These are phyloP conservation scores for Gopherus evgoodei DNA, from an alignment of 2,113 vertebrate genomes.

Conservation along the genomic window DNA sequence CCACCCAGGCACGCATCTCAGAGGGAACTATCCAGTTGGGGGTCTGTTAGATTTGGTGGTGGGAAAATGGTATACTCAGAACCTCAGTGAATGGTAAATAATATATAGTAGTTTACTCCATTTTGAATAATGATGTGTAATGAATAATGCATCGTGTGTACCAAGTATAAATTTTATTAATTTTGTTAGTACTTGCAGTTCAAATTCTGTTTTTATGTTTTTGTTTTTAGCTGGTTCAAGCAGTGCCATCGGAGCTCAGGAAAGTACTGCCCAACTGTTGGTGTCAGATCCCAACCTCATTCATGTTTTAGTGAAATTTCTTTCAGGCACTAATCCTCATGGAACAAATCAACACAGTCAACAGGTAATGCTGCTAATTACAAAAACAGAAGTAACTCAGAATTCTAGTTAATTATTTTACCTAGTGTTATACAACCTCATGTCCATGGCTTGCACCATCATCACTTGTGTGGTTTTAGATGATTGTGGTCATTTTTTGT, in stretches of 20 bases:
- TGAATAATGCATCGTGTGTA: background rate
- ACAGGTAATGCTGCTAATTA: slow-evolving; percentile 80
- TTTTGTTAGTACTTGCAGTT: background rate
- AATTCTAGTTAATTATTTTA: background rate
- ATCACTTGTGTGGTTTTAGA: background rate
- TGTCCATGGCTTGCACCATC: background rate
- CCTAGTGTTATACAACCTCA: background rate
- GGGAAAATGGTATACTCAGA: background rate
- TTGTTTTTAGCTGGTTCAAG: slow-evolving; percentile 82
- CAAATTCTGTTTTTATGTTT: background rate
- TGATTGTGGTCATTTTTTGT: background rate
- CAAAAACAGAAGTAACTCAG: background rate
- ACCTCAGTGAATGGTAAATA: background rate
- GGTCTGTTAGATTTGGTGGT: background rate
- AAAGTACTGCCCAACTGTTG: slow-evolving; percentile 96
- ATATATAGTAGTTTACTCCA: background rate
- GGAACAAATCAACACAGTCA: slow-evolving; percentile 97
- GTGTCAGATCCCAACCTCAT: slow-evolving; percentile 96
- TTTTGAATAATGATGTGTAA: background rate
- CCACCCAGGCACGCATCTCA: no score
- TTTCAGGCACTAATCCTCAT: slow-evolving; percentile 95
- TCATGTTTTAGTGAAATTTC: slow-evolving; percentile 96
- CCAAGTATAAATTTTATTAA: background rate
- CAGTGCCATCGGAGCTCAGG: slow-evolving; percentile 87
- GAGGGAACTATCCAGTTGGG: background rate